These are phyloP conservation scores for Holothuria glaberrima DNA, from an alignment of 35 echinoderm and acorn worm species.

Conservation along the genomic window DNA sequence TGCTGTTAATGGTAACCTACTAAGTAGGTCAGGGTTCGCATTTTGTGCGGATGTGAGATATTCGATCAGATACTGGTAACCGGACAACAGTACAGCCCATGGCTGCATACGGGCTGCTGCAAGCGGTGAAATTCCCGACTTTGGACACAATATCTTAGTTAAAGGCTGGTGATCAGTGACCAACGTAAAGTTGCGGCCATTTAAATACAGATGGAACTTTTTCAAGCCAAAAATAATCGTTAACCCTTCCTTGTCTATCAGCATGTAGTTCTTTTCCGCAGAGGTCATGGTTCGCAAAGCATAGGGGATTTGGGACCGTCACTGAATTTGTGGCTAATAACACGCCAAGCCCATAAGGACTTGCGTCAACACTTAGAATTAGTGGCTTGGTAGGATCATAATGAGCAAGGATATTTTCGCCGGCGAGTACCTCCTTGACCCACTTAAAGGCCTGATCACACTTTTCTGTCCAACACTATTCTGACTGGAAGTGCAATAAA, in stretches of 20 bases:
- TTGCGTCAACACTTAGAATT: constrained; percentile 33
- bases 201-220: constrained; percentile 61
- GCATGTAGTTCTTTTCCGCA: constrained; percentile 59
- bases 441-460: constrained; percentile 36
- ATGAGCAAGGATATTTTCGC: background rate
- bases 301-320: constrained; percentile 38
- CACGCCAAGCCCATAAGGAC: constrained; percentile 50
- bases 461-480: constrained; percentile 2
- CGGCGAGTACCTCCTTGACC: constrained; percentile 5
- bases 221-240: constrained; percentile 61
- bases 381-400: constrained; percentile 4
- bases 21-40: constrained; percentile 38
- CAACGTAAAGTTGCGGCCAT: constrained; percentile 52
- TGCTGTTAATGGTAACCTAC: background rate
- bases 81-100: constrained; percentile 61
- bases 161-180: constrained; percentile 68
- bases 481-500: background rate
- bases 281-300: constrained; percentile 19
- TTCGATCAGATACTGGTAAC: constrained; percentile 45
- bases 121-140: constrained; percentile 32
- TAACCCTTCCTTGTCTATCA: constrained; percentile 73
- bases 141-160: constrained; percentile 48
- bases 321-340: constrained; percentile 16
- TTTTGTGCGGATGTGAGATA: constrained; percentile 25
- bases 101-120: constrained; percentile 66